Percentiles rank a stretch among this genome's conserved stretches.
These are phyloP conservation scores for Tamias sibiricus DNA, from an alignment of 2,113 vertebrate species.

Conservation along the genomic window DNA sequence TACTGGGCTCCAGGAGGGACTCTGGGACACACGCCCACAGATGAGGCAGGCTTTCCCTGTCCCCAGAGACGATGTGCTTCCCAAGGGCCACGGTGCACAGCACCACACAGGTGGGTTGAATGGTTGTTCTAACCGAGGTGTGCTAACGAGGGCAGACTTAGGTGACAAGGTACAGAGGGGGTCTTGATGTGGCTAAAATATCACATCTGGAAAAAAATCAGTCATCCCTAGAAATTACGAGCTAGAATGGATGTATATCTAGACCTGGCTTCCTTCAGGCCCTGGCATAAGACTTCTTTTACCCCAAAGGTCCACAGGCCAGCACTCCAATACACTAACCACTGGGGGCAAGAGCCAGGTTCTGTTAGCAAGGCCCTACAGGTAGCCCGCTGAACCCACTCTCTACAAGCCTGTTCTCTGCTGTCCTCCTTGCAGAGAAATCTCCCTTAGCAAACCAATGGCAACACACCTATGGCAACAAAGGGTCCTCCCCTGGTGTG, in stretches of 20 bases:
- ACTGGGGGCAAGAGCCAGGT: too few relatives aligned
- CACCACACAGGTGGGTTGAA: background rate
- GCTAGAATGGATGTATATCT: fast-evolving
- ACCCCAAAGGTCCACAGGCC: background rate
- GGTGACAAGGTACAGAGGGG: background rate
- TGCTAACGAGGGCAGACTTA: background rate
- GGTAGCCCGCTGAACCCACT: background rate
- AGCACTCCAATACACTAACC: background rate
- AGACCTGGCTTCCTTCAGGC: background rate
- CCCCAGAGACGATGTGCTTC: background rate
- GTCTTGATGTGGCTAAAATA: background rate
- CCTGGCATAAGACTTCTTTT: background rate
- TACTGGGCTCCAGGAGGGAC: background rate
- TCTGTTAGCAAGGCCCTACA: background rate
- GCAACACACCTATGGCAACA: too few relatives aligned
- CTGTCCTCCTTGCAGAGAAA: background rate
- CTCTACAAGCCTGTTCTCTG: background rate
- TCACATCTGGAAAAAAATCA: background rate
- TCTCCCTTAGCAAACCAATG: background rate
- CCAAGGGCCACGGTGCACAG: background rate
- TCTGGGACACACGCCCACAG: background rate
- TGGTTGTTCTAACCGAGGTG: background rate
- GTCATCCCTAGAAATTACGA: background rate
- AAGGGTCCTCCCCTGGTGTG: background rate
- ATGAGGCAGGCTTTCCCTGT: background rate